phyloP scores from a whole-genome alignment of 2,113 vertebrate species.

The Labrus mixtus region DNA sequence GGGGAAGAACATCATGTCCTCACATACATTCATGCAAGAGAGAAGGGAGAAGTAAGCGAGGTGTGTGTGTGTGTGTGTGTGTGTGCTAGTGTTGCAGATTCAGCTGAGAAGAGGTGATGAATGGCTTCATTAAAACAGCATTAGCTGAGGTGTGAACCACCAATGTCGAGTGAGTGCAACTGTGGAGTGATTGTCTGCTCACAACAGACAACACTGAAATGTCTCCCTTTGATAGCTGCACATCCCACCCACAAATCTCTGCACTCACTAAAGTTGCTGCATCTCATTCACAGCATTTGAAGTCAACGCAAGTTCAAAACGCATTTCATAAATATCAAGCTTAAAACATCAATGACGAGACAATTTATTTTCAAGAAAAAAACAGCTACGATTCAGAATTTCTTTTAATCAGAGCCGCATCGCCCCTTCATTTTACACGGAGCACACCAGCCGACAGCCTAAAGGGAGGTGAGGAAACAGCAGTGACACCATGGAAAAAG shows the following conservation, averaged over 20 bases:
- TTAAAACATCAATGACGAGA: constrained; percentile 17
- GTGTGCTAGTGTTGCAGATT: constrained; percentile 55
- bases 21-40: constrained; percentile 33
- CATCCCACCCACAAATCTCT: background rate
- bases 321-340: constrained; percentile 1
- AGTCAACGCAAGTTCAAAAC: constrained; percentile 15
- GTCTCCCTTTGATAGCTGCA: constrained; percentile 23
- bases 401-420: constrained; percentile 12
- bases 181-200: constrained; percentile 37
- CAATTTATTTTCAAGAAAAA: constrained; percentile 32
- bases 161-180: constrained; percentile 53
- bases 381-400: constrained; percentile 4
- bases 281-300: constrained; percentile 35
- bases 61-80: constrained; percentile 4
- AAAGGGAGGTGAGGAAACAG: constrained; percentile 47
- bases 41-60: constrained; percentile 26
- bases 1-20: constrained; percentile 67
- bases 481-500: constrained; percentile 46
- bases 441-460: constrained; percentile 4
- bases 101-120: constrained; percentile 77
- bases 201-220: constrained; percentile 51
- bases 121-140: constrained; percentile 87
- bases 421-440: background rate
- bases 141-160: constrained; percentile 79
- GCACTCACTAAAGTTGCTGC: background rate